Conservation (phyloP, 1,140 invertebrate genomes). For the Listronotus oregonensis region DNA sequence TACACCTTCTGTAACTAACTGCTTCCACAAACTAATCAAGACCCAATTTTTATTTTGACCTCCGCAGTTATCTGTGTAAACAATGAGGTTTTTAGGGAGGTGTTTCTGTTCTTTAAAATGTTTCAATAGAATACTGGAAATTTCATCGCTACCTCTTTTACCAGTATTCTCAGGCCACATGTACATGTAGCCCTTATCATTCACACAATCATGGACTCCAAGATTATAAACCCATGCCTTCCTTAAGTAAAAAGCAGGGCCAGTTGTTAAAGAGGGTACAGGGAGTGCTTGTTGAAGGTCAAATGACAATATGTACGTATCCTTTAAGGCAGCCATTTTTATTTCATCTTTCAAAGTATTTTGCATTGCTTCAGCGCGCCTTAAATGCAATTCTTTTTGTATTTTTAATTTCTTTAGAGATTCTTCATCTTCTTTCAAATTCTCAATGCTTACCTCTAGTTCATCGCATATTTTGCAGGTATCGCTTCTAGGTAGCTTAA, state of each 20-base stretch:
- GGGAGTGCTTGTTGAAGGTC: neutral
- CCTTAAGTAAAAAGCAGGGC: neutral
- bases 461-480: neutral
- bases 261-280: slow-evolving; percentile 1
- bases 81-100: neutral
- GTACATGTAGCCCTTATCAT: neutral
- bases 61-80: slow-evolving; percentile 5
- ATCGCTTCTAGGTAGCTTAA: neutral
- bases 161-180: slow-evolving; percentile 13
- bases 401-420: neutral
- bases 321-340: neutral
- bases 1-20: neutral
- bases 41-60: slow-evolving; percentile 9
- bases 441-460: neutral
- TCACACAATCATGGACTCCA: neutral
- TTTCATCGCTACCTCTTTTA: slow-evolving; percentile 7
- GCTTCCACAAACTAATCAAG: neutral
- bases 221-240: neutral
- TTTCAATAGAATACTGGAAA: slow-evolving; percentile 6
- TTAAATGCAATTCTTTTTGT: neutral
- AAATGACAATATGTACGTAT: neutral
- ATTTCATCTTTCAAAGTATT: neutral
- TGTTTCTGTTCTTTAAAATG: slow-evolving; percentile 3
- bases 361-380: neutral
- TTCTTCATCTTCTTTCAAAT: neutral